Conservation (phyloP, 2,797 vertebrate species). For the Gouania willdenowi region DNA sequence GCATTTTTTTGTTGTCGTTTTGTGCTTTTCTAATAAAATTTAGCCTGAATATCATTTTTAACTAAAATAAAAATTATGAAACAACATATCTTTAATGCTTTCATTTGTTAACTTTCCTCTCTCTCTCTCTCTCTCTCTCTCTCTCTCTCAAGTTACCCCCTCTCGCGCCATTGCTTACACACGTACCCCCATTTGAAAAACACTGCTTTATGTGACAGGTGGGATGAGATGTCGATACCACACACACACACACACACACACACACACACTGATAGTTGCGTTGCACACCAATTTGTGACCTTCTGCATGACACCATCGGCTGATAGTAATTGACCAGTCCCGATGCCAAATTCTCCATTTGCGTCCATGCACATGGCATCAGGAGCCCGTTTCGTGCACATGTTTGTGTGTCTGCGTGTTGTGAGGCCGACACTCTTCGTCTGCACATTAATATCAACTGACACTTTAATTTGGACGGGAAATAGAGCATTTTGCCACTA, state of each 20-base stretch:
- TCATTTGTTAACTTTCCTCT: no score
- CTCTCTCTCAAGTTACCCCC: no score
- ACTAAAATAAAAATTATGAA: no score
- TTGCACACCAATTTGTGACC: conserved; percentile 29
- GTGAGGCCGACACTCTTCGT: conserved; percentile 57
- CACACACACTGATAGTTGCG: not conserved
- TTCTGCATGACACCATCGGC: conserved; percentile 32
- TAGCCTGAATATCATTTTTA: no score
- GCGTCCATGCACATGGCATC: conserved; percentile 13
- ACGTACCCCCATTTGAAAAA: no score
- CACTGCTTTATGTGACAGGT: no score
- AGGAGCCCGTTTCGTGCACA: conserved; percentile 34
- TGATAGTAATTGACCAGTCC: conserved; percentile 48
- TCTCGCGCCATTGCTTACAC: no score
- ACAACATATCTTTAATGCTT: no score
- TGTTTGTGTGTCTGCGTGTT: conserved; percentile 26
- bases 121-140: no score
- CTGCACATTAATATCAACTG: conserved; percentile 79
- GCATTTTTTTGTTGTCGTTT: no score
- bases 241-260: conserved; percentile 5
- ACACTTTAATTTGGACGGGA: conserved; percentile 79
- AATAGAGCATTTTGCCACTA: conserved; percentile 70
- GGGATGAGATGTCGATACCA: conserved; percentile 46
- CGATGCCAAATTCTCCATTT: conserved; percentile 46
- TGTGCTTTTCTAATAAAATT: no score